Evolutionary conservation across 35 echinoderm and acorn worm species (phyloP), one percentile per base, ranked within the genome.

Genomic region (Apostichopus californicus): DNA sequence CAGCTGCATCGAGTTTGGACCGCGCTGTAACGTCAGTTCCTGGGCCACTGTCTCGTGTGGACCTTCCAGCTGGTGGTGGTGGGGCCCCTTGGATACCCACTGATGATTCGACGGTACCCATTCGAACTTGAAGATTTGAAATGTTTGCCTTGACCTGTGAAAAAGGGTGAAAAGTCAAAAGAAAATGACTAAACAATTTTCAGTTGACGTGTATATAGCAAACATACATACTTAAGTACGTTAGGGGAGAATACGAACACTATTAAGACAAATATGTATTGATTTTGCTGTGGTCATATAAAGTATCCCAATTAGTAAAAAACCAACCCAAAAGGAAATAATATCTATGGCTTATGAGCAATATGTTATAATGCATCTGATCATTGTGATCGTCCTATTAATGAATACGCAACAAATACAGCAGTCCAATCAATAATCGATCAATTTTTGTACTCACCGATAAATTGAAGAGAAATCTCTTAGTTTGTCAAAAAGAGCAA

Each of bases 141-240:
- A 87, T 57, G 64, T 87, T 71, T 56, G 86, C 86, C 64, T 87
- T 87, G 4, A 87, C 15, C 86, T 87, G 58, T n/a, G 54, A 87
- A 26, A 87, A 8, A 3, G 34, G 34, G 34, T 46, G 34, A 46
- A 46, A 46, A 3, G 34, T 46, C 34, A 46, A 46, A 46, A 25
- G 57, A 87, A 85, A 86, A 15, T n/a, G 10, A 20, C 13, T 8
- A 57, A 9, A 54, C 55, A 54, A 54, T 12, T 24, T 12, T 9
- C 10, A 22, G 13, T 24, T 80, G 78, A 54, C 52, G 22, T 14
- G 22, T 80, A 8, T 24, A 34, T 46, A 46, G 34, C 34, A 46
- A 46, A 46, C 2, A 46, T 46, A 46, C 34, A 46, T 46, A 46
- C 34, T 46, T 3, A 2, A 46, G 34, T 46, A 46, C 34, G 34